These are phyloP conservation scores for Chaenocephalus aceratus DNA, from an alignment of 2,113 vertebrate species.

Conservation along the genomic window DNA sequence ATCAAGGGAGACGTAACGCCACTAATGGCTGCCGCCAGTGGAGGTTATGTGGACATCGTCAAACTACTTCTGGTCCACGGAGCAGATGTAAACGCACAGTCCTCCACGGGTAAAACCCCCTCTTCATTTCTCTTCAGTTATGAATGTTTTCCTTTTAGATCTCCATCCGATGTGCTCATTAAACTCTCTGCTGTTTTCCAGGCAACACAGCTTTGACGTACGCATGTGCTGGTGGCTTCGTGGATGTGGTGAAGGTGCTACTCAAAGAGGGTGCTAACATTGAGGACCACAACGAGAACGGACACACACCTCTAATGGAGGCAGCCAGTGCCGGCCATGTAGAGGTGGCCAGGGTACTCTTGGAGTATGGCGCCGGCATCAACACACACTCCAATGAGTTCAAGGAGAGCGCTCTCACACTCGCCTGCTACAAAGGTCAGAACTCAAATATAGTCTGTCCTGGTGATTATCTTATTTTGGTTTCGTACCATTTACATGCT, in stretches of 20 bases:
- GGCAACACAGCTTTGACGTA: slow-evolving; percentile 98
- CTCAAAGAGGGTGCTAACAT: slow-evolving; percentile 98
- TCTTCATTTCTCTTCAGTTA: not conserved
- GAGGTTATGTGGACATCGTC: slow-evolving; percentile 98
- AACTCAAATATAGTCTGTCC: not conserved
- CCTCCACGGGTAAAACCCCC: slow-evolving; percentile 90
- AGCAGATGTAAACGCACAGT: slow-evolving; percentile 97
- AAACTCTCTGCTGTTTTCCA: slow-evolving; percentile 60
- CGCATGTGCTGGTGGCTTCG: slow-evolving; percentile 97
- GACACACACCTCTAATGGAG: slow-evolving; percentile 99
- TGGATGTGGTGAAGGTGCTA: slow-evolving; percentile 98
- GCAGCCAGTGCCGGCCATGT: slow-evolving; percentile 98
- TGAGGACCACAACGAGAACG: slow-evolving; percentile 99
- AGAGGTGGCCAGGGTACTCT: slow-evolving; percentile 95
- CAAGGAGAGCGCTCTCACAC: slow-evolving; percentile 99
- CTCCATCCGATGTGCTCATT: not conserved
- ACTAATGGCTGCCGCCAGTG: slow-evolving; percentile 98
- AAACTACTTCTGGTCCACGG: slow-evolving; percentile 97
- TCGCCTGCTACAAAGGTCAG: slow-evolving; percentile 98
- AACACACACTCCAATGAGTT: slow-evolving; percentile 99
- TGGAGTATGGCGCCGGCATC: slow-evolving; percentile 98
- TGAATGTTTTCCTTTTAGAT: not conserved
- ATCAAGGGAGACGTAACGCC: slow-evolving; percentile 99
- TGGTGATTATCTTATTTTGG: not conserved
- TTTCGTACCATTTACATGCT: not conserved